Conservation (phyloP, 2,113 vertebrate species). For the Meriones unguiculatus region DNA sequence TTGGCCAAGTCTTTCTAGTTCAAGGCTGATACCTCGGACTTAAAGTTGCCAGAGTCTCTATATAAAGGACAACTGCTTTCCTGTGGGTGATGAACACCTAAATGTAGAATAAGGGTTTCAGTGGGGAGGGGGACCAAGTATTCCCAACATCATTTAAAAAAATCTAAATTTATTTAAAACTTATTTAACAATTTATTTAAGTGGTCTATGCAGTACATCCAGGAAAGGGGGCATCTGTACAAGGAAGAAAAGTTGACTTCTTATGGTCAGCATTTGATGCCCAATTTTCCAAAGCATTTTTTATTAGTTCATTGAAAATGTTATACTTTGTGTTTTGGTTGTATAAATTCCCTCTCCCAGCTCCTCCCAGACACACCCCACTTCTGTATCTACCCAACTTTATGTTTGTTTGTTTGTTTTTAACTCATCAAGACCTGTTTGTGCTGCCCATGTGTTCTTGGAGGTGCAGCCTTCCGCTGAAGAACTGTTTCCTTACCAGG, state of each 20-base stretch:
- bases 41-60: not conserved
- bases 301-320: not conserved
- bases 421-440: not conserved
- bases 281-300: not conserved
- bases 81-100: not conserved
- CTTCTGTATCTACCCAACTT: not conserved
- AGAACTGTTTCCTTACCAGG: not conserved
- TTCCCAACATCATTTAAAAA: not conserved
- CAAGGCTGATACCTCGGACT: not conserved
- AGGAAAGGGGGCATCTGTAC: not conserved
- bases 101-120: not conserved
- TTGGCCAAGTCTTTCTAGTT: not conserved
- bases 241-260: not conserved
- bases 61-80: not conserved
- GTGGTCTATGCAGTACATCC: not conserved
- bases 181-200: not conserved
- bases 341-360: not conserved
- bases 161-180: constrained; percentile 6
- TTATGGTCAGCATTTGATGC: not conserved
- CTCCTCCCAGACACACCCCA: not conserved
- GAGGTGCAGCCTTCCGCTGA: not conserved
- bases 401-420: not conserved
- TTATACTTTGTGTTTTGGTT: not conserved
- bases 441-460: not conserved
- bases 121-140: not conserved